Base-by-base conservation (phyloP, 2,113 vertebrate species). In the Grantiella picta region DNA sequence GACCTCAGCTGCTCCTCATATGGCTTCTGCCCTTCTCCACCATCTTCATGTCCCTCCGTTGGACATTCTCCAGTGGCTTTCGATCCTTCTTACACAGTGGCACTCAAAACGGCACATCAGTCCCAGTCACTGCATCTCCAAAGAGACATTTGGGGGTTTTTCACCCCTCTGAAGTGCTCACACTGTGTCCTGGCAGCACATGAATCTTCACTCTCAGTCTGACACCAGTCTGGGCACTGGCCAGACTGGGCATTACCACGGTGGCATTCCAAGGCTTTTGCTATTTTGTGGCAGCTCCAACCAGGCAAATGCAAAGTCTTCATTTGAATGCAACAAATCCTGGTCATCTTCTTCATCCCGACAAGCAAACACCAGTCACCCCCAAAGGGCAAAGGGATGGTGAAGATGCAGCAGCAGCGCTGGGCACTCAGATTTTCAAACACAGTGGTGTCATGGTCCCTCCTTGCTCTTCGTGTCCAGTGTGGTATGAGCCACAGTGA, bases 201-300 rank as follows among this genome's bases (percentile, higher is more conserved):
- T 7, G 31, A 83, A 68, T n/a, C n/a, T n/a, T n/a, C n/a, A n/a
- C n/a, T n/a, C 24, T 56, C 0, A 0, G 14, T 9, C 24, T 50
- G 29, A 63, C 40, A 20, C 25, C 61, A 29, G 8, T 1, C 24
- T 9, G 2, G 40, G 52, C 75, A 40, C 50, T 12, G 3, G 12
- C 21, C n/a, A n/a, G n/a, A n/a, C n/a, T 1, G 7, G 63, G 15
- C 6, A 17, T 9, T 53, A 16, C 35, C 38, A 70, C 29, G 3
- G 24, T 53, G 66, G 22, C 33, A 90, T 33, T 65, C 75, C 7
- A 64, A 86, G 47, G 69, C 33, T 54, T 75, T 64, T 29, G 18
- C 56, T 72, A 52, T 38, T 25, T 27, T 79, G 42, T 1, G 2
- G 31, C 14, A 50, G 18, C 68, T 76, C 57, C 1, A 8, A 17